Conservation (phyloP, 2,113 vertebrate species). For the Procavia capensis region DNA sequence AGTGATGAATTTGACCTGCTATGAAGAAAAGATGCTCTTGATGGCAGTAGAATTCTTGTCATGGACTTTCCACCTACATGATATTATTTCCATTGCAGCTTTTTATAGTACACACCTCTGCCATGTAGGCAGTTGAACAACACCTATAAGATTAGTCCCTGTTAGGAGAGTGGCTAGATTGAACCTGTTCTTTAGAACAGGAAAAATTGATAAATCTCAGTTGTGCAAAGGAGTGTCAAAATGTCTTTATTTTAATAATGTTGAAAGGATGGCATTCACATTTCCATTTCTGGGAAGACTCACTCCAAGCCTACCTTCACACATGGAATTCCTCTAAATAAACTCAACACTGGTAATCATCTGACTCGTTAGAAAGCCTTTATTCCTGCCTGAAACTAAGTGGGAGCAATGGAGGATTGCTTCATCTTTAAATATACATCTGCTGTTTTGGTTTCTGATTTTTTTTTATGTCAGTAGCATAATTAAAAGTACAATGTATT, state of each 20-base stretch:
- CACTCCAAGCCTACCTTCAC: conserved; percentile 56
- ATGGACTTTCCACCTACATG: conserved; percentile 68
- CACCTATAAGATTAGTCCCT: conserved; percentile 69
- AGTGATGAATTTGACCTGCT: conserved; percentile 84
- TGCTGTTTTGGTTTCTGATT: conserved; percentile 66
- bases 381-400: conserved; percentile 73
- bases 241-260: conserved; percentile 59
- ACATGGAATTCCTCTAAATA: conserved; percentile 71
- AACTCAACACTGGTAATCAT: conserved; percentile 70
- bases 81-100: conserved; percentile 72
- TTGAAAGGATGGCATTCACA: conserved; percentile 34
- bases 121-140: conserved; percentile 71
- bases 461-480: conserved; percentile 58
- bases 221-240: conserved; percentile 62
- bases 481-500: conserved; percentile 71
- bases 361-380: conserved; percentile 77
- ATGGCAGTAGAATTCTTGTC: conserved; percentile 91
- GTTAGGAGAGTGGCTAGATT: conserved; percentile 56
- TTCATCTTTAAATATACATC: conserved; percentile 71
- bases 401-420: conserved; percentile 66
- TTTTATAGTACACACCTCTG: conserved; percentile 73
- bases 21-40: conserved; percentile 89
- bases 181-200: background rate
- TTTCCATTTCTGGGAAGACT: conserved; percentile 66
- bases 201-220: conserved; percentile 52